Base-by-base conservation (phyloP, 2,797 vertebrate genomes). In the Xerus rutilus region DNA sequence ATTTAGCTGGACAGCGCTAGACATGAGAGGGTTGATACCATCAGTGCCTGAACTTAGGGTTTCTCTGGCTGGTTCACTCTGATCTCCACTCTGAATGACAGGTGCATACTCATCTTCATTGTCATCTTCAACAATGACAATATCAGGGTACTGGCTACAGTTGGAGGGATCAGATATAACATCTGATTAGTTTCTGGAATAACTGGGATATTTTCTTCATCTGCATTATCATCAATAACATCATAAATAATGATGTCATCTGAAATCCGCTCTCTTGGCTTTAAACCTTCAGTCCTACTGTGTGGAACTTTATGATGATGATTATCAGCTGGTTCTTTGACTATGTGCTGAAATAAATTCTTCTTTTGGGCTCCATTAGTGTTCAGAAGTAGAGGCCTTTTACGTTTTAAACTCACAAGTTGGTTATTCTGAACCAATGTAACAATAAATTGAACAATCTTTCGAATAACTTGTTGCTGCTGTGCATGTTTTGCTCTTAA, bases 391-490 rank as follows among this genome's bases (percentile, higher is more conserved):
- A 99, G 97, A 64, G 99, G 99, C 95, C 99, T 99, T 99, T 99
- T 99, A 72, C 99, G 99, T 97, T 99, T 99, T 84, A 99, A 98
- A 97, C 99, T 99, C 95, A 99, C 98, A 97, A 99, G 98, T 14
- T 98, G 99, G 98, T 99, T 99, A 98, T 99, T 99, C 98, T 99
- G 99, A 82, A 99, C 99, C 98, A 99, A 97, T 2, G 99, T 99
- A 97, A 99, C 98, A 97, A 99, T 99, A 97, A 99, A 99, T 69
- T 99, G 99, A 49, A 99, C 99, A 97, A 99, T 99, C 99, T 99
- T 99, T 95, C 99, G 99, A 97, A 99, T 99, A 96, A 99, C 99
- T 95, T 99, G 99, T 43, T 99, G 99, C 25, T 99, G 99, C 30
- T 99, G 99, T 47, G 98, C 97, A n/a, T 99, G 99, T 97, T 99